Evolutionary conservation across 2,113 vertebrate genomes (phyloP).

Genomic region (Potamarius usumacintae): DNA sequence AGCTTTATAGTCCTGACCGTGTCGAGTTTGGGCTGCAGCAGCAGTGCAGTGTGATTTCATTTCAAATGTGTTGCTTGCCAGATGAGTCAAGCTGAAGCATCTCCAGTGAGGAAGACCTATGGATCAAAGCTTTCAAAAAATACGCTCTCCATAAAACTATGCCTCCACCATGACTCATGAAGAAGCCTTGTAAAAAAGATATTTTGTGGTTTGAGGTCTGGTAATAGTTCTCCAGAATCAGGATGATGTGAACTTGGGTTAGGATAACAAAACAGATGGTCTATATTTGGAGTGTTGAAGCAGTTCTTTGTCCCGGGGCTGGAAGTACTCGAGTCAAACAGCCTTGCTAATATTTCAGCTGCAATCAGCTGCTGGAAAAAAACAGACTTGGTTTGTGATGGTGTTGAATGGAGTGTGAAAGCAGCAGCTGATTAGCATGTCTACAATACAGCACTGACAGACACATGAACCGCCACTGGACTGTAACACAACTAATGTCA

Average conservation of each 20-base stretch:
- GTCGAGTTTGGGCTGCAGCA: constrained; percentile 28
- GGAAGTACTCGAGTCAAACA: constrained; percentile 12
- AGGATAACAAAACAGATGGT: constrained; percentile 43
- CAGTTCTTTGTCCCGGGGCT: constrained; percentile 19
- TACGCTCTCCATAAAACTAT: constrained; percentile 65
- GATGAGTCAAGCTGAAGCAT: constrained; percentile 61
- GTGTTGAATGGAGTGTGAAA: constrained; percentile 30
- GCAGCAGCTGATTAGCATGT: constrained; percentile 38
- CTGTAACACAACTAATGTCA: not conserved
- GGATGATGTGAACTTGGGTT: constrained; percentile 50
- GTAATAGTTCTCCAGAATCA: constrained; percentile 42
- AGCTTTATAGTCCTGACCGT: not conserved
- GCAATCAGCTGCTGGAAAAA: constrained; percentile 28
- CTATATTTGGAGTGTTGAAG: constrained; percentile 33
- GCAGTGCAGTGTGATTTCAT: constrained; percentile 65
- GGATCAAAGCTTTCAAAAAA: constrained; percentile 69
- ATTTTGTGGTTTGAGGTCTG: constrained; percentile 49
- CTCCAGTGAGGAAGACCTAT: constrained; percentile 61
- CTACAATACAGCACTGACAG: constrained; percentile 38
- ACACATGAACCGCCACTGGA: not conserved
- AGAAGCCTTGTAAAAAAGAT: constrained; percentile 48
- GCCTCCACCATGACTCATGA: constrained; percentile 62
- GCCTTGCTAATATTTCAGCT: constrained; percentile 28
- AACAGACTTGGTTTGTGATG: constrained; percentile 9
- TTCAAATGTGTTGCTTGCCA: constrained; percentile 60